phyloP scores from a whole-genome alignment of 2,888 invertebrate genomes.

The Tetragonula carbonaria region DNA sequence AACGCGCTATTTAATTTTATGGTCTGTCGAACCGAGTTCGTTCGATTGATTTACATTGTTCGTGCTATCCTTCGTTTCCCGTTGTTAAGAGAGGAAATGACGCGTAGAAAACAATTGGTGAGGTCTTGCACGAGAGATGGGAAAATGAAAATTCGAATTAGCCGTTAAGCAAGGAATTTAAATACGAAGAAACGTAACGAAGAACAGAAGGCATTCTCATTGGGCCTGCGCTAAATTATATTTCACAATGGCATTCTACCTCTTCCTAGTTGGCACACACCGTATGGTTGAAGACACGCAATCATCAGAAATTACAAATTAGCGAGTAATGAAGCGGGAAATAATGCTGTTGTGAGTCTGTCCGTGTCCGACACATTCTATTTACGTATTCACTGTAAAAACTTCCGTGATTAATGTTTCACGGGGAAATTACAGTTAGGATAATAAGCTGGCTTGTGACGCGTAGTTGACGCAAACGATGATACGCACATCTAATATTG shows the following conservation, averaged over 20 bases:
- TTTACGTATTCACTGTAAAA: slow-evolving; percentile 44
- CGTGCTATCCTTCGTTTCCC: slow-evolving; percentile 14
- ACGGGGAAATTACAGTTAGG: slow-evolving; percentile 47
- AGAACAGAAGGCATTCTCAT: slow-evolving; percentile 7
- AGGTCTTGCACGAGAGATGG: neutral
- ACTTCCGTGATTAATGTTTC: slow-evolving; percentile 50
- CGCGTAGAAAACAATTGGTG: neutral
- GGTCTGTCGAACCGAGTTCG: slow-evolving; percentile 47
- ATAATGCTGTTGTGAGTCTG: slow-evolving; percentile 43
- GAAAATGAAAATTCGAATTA: neutral
- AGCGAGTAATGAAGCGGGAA: slow-evolving; percentile 55
- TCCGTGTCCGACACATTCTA: slow-evolving; percentile 36
- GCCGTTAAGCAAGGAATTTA: neutral
- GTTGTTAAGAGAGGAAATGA: slow-evolving; percentile 2
- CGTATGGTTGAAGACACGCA: slow-evolving; percentile 40
- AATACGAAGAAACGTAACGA: neutral
- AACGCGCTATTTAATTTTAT: slow-evolving; percentile 53
- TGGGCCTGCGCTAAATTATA: slow-evolving; percentile 17
- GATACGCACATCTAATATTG: neutral
- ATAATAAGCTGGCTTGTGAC: slow-evolving; percentile 4
- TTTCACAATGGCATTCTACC: slow-evolving; percentile 18
- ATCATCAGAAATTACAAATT: slow-evolving; percentile 59
- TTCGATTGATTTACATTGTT: slow-evolving; percentile 28
- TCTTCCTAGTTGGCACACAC: slow-evolving; percentile 24
- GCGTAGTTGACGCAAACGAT: slow-evolving; percentile 19